Evolutionary conservation across 2,113 vertebrate genomes (phyloP).

Genomic region (Amblyopsis rosae): DNA sequence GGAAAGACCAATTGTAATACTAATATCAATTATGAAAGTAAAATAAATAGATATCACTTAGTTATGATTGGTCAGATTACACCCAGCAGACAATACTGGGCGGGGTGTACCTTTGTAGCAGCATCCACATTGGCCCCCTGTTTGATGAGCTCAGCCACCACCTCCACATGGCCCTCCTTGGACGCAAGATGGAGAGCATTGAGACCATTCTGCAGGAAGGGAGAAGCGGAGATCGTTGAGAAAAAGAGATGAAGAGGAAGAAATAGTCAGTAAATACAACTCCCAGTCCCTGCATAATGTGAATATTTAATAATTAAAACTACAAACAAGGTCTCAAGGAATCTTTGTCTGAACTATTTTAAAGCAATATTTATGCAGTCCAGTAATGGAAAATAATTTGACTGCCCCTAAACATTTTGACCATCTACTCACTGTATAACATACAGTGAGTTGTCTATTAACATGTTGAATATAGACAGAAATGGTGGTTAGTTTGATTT

Average conservation of each 20-base stretch:
- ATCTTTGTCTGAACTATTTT: too few species aligned
- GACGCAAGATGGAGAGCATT: conserved; percentile 97
- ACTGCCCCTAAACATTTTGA: too few species aligned
- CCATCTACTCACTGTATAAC: too few species aligned
- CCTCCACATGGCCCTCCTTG: conserved; percentile 97
- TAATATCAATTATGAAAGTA: neutral
- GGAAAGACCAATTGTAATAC: too few species aligned
- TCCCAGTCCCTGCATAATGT: too few species aligned
- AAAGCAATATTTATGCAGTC: neutral
- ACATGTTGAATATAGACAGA: too few species aligned
- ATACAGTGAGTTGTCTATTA: neutral
- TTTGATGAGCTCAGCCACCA: conserved; percentile 94
- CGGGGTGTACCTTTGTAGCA: conserved; percentile 88
- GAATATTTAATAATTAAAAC: too few species aligned
- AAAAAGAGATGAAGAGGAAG: neutral
- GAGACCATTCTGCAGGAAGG: conserved; percentile 86
- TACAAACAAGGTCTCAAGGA: too few species aligned
- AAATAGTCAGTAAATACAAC: too few species aligned
- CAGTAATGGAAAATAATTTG: neutral
- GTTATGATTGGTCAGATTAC: neutral
- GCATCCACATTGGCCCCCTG: conserved; percentile 93
- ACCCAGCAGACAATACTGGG: neutral
- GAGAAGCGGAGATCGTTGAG: neutral
- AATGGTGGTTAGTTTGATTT: too few species aligned
- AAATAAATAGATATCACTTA: neutral